These are phyloP conservation scores for Lophura swinhoii DNA, from an alignment of 2,797 vertebrate species.

Conservation along the genomic window DNA sequence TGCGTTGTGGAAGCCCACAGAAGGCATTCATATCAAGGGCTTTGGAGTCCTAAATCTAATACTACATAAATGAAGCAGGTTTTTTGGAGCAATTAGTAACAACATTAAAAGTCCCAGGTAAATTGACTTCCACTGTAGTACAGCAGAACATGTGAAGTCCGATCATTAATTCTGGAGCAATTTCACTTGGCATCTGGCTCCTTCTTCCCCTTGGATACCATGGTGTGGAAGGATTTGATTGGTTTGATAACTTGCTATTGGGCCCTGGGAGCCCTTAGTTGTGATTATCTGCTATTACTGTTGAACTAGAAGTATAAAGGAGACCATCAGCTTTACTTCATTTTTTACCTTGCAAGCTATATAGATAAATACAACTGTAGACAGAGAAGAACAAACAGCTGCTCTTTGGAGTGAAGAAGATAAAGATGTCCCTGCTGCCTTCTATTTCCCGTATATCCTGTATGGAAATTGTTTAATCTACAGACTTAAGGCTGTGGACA, in stretches of 20 bases:
- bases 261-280: neutral
- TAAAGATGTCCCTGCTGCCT: neutral
- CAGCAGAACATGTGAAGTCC: neutral
- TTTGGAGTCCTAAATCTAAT: neutral
- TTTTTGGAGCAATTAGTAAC: neutral
- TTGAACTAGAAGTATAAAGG: neutral
- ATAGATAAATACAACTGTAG: neutral
- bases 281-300: neutral
- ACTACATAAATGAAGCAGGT: neutral
- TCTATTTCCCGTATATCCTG: neutral
- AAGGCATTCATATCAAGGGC: neutral
- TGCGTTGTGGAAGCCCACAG: neutral
- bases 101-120: neutral
- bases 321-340: neutral
- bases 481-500: neutral
- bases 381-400: neutral
- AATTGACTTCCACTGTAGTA: neutral
- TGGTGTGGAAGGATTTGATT: neutral
- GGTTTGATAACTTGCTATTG: neutral
- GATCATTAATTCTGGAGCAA: neutral
- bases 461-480: neutral
- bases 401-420: neutral
- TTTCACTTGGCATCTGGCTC: neutral
- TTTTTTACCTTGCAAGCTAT: neutral
- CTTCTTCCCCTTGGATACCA: neutral